Base-by-base conservation (phyloP, 2,888 invertebrate genomes). In the Lithosia quadra region DNA sequence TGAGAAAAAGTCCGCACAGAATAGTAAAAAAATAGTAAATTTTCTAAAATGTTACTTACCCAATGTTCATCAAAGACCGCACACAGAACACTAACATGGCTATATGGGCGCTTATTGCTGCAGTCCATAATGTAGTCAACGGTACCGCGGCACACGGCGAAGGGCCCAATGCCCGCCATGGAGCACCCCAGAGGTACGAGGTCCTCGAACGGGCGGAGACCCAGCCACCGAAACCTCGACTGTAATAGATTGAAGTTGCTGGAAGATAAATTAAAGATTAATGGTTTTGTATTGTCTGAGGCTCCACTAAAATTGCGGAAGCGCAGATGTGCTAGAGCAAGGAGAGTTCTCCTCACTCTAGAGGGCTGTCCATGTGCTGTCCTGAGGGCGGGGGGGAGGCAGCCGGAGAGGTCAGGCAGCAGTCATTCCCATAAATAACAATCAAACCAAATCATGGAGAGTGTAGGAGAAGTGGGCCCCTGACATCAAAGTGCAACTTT, bases 181-280 rank as follows among this genome's bases (percentile, higher is more conserved):
- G 94, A 0, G 89, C 86, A 0, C 93, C 93, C 94, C 94, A 95
- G 34, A 63, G 80, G 2, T 84, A 83, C 0, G 88, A 84, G 0
- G 91, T 76, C 34, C 89, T 81, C 0, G 92, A 84, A n/a, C 92
- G 82, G 10, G 94, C 91, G 0, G 92, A 89, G 10, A 86, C 89
- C 94, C 94, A 95, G 0, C 95, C 95, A 1, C 95, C 94, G 68
- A 94, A 94, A 0, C 95, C 95, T 10, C 95, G 86, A 73, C 94
- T 95, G 85, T 90, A 95, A 91, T 95, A 95, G 5, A 94, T 92
- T 75, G 95, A 95, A 64, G 87, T 90, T 1, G 94, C 94, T 95
- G 83, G 0, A 81, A 84, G 58, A 34, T 24, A 28, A 24, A n/a
- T 9, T 2, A 34, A 8, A n/a, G 9, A n/a, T 60, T 36, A 60